Conservation (phyloP, 2,797 vertebrate genomes). For the Pantherophis alleghaniensis region DNA sequence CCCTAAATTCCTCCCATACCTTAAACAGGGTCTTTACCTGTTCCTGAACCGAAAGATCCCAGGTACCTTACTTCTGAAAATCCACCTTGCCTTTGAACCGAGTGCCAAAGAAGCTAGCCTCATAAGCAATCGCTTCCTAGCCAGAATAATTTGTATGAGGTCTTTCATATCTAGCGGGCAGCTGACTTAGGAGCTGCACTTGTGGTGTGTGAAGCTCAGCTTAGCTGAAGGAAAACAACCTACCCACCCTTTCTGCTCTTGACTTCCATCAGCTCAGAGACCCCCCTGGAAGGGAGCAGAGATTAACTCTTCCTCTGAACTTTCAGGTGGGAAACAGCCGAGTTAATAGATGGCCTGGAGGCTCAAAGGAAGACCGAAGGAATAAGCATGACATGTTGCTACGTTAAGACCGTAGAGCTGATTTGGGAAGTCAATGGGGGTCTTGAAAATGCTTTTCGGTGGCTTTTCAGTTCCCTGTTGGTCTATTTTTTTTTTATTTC, state of each 20-base stretch:
- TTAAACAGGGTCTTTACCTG: background rate
- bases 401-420: rapidly evolving
- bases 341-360: slow-evolving; percentile 14
- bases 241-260: background rate
- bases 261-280: rapidly evolving
- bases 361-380: rapidly evolving
- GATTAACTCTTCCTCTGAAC: background rate
- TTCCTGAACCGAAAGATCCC: background rate
- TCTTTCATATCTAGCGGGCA: rapidly evolving
- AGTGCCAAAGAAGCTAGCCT: background rate
- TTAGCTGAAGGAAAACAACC: rapidly evolving
- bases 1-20: background rate
- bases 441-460: slow-evolving; percentile 50
- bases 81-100: background rate
- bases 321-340: background rate
- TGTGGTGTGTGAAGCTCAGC: background rate
- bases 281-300: background rate
- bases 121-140: background rate
- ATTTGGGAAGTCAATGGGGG: background rate
- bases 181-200: background rate
- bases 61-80: background rate
- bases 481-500: slow-evolving; percentile 53
- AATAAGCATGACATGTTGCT: rapidly evolving
- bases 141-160: background rate
- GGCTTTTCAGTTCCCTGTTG: slow-evolving; percentile 60